phyloP scores from a whole-genome alignment of 2,113 vertebrate genomes.

The Phaetusa simplex region DNA sequence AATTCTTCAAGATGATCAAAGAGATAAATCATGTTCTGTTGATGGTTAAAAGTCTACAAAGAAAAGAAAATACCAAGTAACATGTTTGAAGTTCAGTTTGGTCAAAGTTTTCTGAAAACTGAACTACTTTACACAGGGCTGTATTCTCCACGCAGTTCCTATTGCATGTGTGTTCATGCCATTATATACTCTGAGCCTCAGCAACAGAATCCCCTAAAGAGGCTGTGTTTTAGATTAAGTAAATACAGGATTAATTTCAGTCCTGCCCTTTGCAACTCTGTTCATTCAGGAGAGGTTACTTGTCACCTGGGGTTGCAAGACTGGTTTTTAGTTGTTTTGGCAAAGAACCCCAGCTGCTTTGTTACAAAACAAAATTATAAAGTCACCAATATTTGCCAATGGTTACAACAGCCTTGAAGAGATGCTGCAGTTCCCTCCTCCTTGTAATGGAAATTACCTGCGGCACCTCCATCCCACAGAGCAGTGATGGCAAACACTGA shows the following conservation, averaged over 20 bases:
- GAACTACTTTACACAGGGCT: background rate
- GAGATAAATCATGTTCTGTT: background rate
- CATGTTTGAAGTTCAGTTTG: background rate
- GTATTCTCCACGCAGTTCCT: background rate
- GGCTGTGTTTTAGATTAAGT: background rate
- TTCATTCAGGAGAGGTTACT: background rate
- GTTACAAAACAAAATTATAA: background rate
- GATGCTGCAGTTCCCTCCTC: background rate
- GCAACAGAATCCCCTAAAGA: background rate
- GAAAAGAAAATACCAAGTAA: background rate
- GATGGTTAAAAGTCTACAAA: background rate
- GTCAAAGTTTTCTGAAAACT: background rate
- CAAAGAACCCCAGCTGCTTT: background rate
- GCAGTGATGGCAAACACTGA: background rate
- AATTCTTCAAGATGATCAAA: conserved; percentile 10
- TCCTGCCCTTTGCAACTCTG: background rate
- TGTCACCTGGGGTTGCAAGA: background rate
- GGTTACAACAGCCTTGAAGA: background rate
- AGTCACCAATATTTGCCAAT: background rate
- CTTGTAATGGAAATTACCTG: background rate
- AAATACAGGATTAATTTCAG: background rate
- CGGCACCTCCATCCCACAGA: background rate
- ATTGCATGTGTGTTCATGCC: background rate
- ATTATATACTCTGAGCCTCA: background rate
- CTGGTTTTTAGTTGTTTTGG: background rate